Evolutionary conservation across 2,888 invertebrate genomes (phyloP).

Genomic region (Kryphioiulus occultus): DNA sequence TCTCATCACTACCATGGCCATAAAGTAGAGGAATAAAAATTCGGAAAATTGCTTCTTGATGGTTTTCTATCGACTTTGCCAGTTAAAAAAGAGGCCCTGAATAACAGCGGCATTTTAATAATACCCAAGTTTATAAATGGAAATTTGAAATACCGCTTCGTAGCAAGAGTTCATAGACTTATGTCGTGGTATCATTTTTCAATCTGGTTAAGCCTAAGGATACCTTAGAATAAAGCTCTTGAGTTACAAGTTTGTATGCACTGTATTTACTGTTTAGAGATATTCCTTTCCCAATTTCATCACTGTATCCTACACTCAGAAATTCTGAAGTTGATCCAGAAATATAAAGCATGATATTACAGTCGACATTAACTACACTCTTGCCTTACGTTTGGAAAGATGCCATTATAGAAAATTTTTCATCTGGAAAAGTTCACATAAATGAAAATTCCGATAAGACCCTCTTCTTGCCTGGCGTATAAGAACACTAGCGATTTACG

Average conservation of each 20-base stretch:
- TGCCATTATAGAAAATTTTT: background rate
- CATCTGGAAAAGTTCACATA: background rate
- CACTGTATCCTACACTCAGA: background rate
- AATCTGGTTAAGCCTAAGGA: too few species aligned
- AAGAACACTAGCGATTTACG: constrained; percentile 8
- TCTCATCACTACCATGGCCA: background rate
- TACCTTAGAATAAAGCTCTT: too few species aligned
- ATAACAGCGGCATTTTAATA: background rate
- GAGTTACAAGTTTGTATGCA: too few species aligned
- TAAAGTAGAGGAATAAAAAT: too few species aligned
- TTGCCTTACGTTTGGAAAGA: background rate
- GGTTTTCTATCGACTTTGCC: background rate
- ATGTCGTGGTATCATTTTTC: too few species aligned
- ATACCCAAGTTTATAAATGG: background rate
- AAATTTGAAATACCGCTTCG: background rate
- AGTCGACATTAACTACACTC: background rate
- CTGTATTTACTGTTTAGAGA: too few species aligned
- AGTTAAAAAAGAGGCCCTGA: background rate
- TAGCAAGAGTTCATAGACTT: too few species aligned
- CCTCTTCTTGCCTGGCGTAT: background rate
- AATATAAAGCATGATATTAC: background rate
- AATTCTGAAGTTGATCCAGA: background rate
- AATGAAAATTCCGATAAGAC: background rate
- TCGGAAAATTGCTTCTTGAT: background rate
- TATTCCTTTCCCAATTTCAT: background rate